Conservation (phyloP, 2,888 invertebrate genomes). For the Standfussiana lucernea region DNA sequence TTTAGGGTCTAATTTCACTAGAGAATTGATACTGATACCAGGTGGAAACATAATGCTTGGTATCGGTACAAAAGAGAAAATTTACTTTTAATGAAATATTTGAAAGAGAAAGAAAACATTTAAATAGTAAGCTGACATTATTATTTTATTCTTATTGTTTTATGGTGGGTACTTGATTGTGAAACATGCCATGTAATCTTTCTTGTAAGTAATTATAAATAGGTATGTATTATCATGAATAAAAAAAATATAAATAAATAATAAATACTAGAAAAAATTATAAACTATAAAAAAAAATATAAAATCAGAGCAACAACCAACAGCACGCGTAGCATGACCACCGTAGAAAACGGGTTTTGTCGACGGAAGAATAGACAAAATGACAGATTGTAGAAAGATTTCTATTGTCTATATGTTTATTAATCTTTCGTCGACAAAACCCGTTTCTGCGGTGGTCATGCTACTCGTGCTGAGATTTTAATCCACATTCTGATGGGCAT, state of each 20-base stretch:
- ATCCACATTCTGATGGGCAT: not conserved
- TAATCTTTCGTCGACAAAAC: too few relatives aligned
- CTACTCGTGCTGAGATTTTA: too few relatives aligned
- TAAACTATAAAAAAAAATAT: not conserved
- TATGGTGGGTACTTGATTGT: constrained; percentile 9
- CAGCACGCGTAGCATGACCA: too few relatives aligned
- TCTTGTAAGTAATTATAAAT: constrained; percentile 1
- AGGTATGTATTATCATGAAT: not conserved
- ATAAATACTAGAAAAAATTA: not conserved
- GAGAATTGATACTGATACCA: constrained; percentile 21
- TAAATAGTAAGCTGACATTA: constrained; percentile 55
- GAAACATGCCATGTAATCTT: constrained; percentile 17
- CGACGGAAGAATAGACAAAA: too few relatives aligned
- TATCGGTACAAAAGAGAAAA: not conserved
- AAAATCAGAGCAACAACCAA: not conserved
- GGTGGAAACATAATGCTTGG: not conserved
- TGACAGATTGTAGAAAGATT: too few relatives aligned
- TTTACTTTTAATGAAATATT: constrained; percentile 1
- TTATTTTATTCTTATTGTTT: constrained; percentile 59
- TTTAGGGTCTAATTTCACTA: constrained; percentile 31
- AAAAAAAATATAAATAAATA: too few relatives aligned
- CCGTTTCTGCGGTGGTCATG: too few relatives aligned
- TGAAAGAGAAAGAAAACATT: constrained; percentile 23
- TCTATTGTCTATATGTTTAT: too few relatives aligned
- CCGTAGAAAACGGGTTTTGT: too few relatives aligned